Percentiles rank a stretch among this genome's conserved stretches.
Evolutionary conservation across 2,888 invertebrate genomes (phyloP).

Genomic region (Plutella xylostella): DNA sequence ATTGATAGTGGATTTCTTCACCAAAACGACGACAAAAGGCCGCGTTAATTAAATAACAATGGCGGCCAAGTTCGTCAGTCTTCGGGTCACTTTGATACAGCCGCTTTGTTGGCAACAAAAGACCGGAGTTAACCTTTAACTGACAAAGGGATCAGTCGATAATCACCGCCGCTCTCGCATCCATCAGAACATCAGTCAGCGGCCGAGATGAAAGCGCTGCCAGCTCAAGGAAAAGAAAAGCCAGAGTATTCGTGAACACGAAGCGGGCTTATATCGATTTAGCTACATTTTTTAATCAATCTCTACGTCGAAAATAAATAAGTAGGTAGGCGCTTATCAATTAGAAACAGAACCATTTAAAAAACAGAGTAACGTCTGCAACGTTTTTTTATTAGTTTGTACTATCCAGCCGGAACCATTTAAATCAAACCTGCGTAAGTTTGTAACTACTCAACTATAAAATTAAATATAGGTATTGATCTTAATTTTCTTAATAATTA

Average conservation of each 20-base stretch:
- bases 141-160: conserved; percentile 50
- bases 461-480: too few species aligned
- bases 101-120: conserved; percentile 32
- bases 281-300: not conserved
- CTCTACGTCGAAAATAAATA: not conserved
- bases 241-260: not conserved
- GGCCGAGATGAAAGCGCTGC: conserved; percentile 44
- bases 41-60: not conserved
- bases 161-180: conserved; percentile 42
- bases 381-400: too few species aligned
- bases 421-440: too few species aligned
- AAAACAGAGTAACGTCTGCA: too few species aligned
- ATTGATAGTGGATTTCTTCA: not conserved
- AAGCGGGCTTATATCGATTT: not conserved
- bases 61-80: conserved; percentile 6
- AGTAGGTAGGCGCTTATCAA: too few species aligned
- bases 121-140: conserved; percentile 37
- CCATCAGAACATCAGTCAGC: conserved; percentile 61
- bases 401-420: too few species aligned
- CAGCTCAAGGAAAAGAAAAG: conserved; percentile 23
- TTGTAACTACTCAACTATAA: too few species aligned
- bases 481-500: too few species aligned
- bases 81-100: conserved; percentile 41
- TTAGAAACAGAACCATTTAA: too few species aligned
- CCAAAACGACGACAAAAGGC: not conserved